Base-by-base conservation (phyloP, 2,888 invertebrate species). In the Halocaridina rubra region DNA sequence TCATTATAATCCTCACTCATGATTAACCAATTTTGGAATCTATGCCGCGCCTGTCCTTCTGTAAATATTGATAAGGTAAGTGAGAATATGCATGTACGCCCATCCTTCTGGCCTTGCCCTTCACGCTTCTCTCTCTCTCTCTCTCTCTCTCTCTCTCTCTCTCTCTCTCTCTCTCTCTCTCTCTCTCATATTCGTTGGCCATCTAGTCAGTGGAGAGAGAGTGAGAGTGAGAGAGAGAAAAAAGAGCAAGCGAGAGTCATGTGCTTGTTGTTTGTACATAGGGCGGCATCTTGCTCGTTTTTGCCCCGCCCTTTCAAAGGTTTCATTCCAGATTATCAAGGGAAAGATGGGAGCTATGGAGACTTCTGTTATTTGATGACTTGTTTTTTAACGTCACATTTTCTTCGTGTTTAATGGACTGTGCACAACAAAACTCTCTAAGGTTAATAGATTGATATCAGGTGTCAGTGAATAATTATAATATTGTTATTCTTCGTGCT, bases 1-100 rank as follows among this genome's bases (percentile, higher is more conserved):
- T 77, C 82, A 24, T 13, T 61, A 24, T 69, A 82, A 82, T 59
- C 82, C 32, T 57, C 59, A 64, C 84, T 84, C 46, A 97, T 97
- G 97, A 97, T 97, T 94, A 97, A 97, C 93, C 96, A 97, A 93
- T 97, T 97, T 93, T 97, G 97, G 96, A 97, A 97, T 93, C 93
- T 97, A 93, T 97, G 97, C 93, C 95, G 97, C 93, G 96, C 97
- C 93, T 97, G 97, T 93, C 97, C 97, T 92, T 96, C 96, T 93
- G 96, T 97, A 96, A 96, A 97, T 92, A 95, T 96, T 92, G 97
- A 97, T 94, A 97, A 97, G 96, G 97, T 97, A 93, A 93, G 89
- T 86, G 77, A 22, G 53, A 74, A n/a, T 22, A 64, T 10, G 64
- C 16, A 27, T 67, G 3, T 3, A 16, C 5, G 19, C 27, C 8